phyloP scores from a whole-genome alignment of 2,113 vertebrate species.

The Muntiacus reevesi region DNA sequence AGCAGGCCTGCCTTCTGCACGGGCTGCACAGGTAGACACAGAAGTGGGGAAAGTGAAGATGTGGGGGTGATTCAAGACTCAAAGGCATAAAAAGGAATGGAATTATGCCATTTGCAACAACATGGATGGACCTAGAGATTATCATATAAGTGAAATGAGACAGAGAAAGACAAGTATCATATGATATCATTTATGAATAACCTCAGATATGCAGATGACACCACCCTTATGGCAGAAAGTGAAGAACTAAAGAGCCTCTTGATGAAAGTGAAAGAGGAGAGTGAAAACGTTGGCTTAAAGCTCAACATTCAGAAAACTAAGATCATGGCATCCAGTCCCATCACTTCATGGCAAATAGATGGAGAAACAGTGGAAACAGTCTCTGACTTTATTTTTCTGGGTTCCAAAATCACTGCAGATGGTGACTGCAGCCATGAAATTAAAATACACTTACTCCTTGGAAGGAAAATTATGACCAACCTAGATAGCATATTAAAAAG shows the following conservation, averaged over 20 bases:
- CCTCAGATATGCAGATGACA: background rate
- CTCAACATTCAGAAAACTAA: background rate
- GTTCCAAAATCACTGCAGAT: background rate
- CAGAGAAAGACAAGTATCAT: background rate
- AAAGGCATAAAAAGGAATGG: background rate
- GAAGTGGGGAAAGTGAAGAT: background rate
- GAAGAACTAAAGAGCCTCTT: background rate
- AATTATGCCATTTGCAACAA: background rate
- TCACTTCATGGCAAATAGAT: background rate
- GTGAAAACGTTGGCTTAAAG: background rate
- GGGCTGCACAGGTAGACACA: background rate
- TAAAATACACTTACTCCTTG: background rate
- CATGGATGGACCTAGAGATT: background rate
- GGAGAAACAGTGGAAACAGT: background rate
- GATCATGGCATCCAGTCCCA: background rate
- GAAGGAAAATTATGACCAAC: background rate
- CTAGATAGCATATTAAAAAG: background rate
- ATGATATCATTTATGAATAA: background rate
- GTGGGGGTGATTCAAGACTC: background rate
- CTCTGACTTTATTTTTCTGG: background rate
- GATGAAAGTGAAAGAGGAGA: background rate
- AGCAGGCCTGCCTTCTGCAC: background rate
- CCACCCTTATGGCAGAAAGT: background rate
- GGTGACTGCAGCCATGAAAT: background rate
- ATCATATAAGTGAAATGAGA: background rate